Evolutionary conservation across 2,113 vertebrate genomes (phyloP).

Genomic region (Laterallus jamaicensis): DNA sequence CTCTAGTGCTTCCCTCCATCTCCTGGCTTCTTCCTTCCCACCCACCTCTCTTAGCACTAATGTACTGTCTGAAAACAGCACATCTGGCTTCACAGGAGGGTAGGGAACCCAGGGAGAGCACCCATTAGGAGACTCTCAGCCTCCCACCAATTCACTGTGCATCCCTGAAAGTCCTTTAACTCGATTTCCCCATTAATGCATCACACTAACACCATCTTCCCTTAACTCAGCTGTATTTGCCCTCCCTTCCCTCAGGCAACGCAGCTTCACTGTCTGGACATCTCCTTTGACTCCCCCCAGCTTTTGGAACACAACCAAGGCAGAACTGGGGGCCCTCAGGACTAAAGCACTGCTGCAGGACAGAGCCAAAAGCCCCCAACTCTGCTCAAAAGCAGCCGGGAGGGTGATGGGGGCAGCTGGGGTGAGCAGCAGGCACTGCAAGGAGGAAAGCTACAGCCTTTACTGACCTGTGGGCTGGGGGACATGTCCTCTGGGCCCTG

Average conservation of each 20-base stretch:
- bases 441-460: background rate
- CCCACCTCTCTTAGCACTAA: background rate
- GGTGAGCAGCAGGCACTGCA: background rate
- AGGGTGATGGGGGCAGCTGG: background rate
- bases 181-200: background rate
- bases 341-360: background rate
- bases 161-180: background rate
- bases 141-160: background rate
- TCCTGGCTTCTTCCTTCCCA: background rate
- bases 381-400: background rate
- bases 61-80: background rate
- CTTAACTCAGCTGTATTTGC: background rate
- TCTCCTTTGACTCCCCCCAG: background rate
- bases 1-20: background rate
- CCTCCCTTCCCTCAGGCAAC: background rate
- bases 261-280: background rate
- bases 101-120: background rate
- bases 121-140: conserved; percentile 13
- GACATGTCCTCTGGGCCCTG: background rate
- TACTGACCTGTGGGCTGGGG: background rate
- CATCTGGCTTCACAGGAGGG: background rate
- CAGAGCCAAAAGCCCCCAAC: background rate
- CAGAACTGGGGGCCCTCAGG: background rate
- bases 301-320: background rate
- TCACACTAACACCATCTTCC: background rate